Evolutionary conservation across 2,888 invertebrate species (phyloP).

Genomic region (Campoletis raptor): DNA sequence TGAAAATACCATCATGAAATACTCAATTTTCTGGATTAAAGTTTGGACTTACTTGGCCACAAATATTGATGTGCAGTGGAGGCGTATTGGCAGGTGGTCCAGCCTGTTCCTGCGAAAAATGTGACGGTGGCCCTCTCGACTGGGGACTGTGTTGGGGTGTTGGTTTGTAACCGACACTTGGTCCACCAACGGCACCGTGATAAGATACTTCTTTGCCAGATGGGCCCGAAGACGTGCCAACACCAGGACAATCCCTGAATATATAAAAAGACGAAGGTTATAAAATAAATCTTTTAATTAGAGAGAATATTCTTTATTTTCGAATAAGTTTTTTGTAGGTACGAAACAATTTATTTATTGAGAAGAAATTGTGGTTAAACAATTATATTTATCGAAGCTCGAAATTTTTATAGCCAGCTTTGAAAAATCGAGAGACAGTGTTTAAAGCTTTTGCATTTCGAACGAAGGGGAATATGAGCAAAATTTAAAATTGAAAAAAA

Average conservation of each 20-base stretch:
- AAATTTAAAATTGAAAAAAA: slow-evolving; percentile 3
- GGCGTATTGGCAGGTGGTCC: slow-evolving; percentile 85
- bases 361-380: no score
- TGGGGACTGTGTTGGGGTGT: slow-evolving; percentile 81
- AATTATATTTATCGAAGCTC: background rate
- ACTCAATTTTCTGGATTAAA: slow-evolving; percentile 58
- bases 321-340: background rate
- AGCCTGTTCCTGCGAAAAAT: slow-evolving; percentile 80
- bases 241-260: slow-evolving; percentile 81
- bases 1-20: background rate
- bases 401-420: slow-evolving; percentile 1
- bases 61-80: slow-evolving; percentile 86
- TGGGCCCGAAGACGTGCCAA: slow-evolving; percentile 81
- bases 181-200: slow-evolving; percentile 81
- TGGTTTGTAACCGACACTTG: slow-evolving; percentile 81
- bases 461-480: background rate
- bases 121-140: slow-evolving; percentile 79
- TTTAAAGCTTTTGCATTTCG: slow-evolving; percentile 1
- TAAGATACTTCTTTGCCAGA: slow-evolving; percentile 82
- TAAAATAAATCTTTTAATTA: slow-evolving; percentile 30
- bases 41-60: slow-evolving; percentile 84
- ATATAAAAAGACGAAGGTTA: slow-evolving; percentile 16
- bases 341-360: background rate
- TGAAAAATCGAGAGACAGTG: slow-evolving; percentile 19
- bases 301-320: slow-evolving; percentile 1